A percentile compares a stretch with the other conserved stretches of the same genome.
These are phyloP conservation scores for Anabacerthia variegaticeps DNA, from an alignment of 2,797 vertebrate genomes.

Conservation along the genomic window DNA sequence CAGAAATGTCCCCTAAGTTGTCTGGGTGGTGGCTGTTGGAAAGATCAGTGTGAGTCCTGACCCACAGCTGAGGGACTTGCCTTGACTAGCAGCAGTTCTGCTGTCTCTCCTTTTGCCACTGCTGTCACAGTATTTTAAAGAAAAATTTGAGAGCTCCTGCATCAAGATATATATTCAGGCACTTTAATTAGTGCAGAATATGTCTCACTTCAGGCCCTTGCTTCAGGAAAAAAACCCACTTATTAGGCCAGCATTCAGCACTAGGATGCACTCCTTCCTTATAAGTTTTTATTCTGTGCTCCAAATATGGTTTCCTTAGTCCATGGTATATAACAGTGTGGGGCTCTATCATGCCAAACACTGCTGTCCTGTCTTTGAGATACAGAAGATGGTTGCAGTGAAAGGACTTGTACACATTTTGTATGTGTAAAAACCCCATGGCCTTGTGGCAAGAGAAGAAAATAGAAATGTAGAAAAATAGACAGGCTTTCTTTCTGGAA, in stretches of 20 bases:
- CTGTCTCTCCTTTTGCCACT: neutral
- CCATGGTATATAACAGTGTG: neutral
- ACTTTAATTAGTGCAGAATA: neutral
- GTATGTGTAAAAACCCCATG: neutral
- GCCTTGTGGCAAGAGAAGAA: neutral
- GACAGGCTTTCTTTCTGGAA: neutral
- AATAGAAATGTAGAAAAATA: neutral
- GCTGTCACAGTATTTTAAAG: neutral
- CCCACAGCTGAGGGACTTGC: neutral
- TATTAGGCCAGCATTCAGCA: neutral
- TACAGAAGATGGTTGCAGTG: neutral
- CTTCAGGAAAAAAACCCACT: neutral
- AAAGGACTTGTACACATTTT: neutral
- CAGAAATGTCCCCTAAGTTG: neutral
- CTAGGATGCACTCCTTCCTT: neutral
- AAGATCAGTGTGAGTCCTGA: neutral
- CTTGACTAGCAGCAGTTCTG: neutral
- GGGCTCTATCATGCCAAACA: neutral
- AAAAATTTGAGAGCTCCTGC: neutral
- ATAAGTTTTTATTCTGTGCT: neutral
- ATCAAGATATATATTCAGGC: neutral
- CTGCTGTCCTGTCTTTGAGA: neutral
- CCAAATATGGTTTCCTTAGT: neutral
- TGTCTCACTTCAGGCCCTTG: neutral
- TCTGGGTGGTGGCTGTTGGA: rapidly evolving